Evolutionary conservation across 1,140 invertebrate species (phyloP).

Genomic region (Wiebesia pumilae): DNA sequence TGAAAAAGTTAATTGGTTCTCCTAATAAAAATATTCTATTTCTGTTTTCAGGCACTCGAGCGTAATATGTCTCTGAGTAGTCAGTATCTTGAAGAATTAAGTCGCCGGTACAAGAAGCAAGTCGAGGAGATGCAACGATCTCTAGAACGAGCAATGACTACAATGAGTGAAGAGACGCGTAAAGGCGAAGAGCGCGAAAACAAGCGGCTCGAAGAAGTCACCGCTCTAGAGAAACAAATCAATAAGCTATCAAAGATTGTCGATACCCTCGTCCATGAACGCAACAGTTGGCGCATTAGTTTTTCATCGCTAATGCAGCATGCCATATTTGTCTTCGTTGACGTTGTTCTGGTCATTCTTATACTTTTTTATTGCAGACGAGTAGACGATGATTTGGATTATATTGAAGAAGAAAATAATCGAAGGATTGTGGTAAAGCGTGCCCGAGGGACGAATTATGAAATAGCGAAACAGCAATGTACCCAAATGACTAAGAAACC

Average conservation of each 20-base stretch:
- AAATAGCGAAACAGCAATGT: conserved; percentile 41
- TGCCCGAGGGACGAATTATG: conserved; percentile 27
- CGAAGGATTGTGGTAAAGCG: conserved; percentile 12
- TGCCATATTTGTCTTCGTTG: conserved; percentile 74
- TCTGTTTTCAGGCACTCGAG: conserved; percentile 85
- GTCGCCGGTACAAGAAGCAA: conserved; percentile 95
- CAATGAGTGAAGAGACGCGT: conserved; percentile 84
- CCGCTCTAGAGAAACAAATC: conserved; percentile 78
- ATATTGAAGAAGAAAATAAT: conserved; percentile 40
- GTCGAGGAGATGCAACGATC: conserved; percentile 94
- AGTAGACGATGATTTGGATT: conserved; percentile 56
- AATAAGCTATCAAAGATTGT: conserved; percentile 76
- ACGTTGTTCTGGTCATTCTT: conserved; percentile 74
- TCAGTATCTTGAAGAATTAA: conserved; percentile 96
- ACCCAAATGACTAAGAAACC: conserved; percentile 64
- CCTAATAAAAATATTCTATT: background rate
- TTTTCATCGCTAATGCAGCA: conserved; percentile 77
- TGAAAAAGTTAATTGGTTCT: no score
- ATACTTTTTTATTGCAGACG: conserved; percentile 74
- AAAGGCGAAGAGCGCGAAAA: conserved; percentile 83
- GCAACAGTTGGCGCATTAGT: conserved; percentile 79
- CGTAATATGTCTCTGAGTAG: conserved; percentile 96
- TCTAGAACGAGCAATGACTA: conserved; percentile 86
- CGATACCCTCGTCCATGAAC: conserved; percentile 78
- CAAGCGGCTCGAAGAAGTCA: conserved; percentile 80